Evolutionary conservation across 2,888 invertebrate species (phyloP), one percentile per base, ranked within the genome.

Genomic region (Pelosia muscerda): DNA sequence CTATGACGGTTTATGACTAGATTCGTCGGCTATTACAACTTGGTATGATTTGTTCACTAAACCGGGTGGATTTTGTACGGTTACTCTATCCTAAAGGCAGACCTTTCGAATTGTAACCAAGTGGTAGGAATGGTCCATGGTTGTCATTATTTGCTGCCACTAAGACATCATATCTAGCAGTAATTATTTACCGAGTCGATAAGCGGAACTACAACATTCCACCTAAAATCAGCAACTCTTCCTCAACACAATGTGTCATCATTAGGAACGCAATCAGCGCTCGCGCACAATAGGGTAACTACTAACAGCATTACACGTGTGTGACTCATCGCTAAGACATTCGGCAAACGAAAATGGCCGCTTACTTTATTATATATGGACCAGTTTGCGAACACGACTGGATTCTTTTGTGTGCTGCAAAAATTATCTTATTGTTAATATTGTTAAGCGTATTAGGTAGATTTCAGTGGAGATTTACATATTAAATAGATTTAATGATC

Each of bases 321-420:
- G 74, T 88, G 88, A 88, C 79, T 87, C 87, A 88, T 74, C 72
- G 68, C 71, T 70, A 81, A 76, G 78, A 79, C 73, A 83, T 85
- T 83, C 79, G 74, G 75, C 75, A 78, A 74, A 76, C 73, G 80
- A 80, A 80, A 81, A 81, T 82, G 81, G 78, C 82, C 74, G 74
- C 74, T 71, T 71, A 77, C 63, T n/a, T 26, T 74, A 78, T 79
- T 74, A 77, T 74, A 77, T 73, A 75, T 63, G 70, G 71, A 76
- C 77, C 73, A 79, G 73, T 81, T 81, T 79, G 73, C 64, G 70
- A 79, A 58, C 74, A 76, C 73, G 72, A 67, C 70, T 62, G 58
- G 71, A 78, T 75, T 75, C 72, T 73, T 76, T 77, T 72, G 67
- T 82, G 56, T 25, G 26, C 26, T 23, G 4, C n/a, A 56, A n/a